phyloP scores from a whole-genome alignment of 2,113 vertebrate species.

The Lontra canadensis region DNA sequence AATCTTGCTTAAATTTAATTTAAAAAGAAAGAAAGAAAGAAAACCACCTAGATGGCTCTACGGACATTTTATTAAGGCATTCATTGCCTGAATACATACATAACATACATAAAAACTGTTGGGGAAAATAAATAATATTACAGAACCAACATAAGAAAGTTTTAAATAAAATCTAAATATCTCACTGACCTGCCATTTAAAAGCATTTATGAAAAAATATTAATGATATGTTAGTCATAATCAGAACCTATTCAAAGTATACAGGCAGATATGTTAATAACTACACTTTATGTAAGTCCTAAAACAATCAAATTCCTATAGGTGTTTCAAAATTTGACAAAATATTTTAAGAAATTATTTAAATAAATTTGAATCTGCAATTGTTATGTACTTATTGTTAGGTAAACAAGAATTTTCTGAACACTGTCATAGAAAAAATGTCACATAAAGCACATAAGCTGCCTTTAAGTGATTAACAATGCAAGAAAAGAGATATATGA shows the following conservation, averaged over 20 bases:
- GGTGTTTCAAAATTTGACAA: background rate
- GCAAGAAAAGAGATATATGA: background rate
- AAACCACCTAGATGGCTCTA: background rate
- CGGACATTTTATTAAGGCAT: constrained; percentile 32
- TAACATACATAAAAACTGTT: background rate
- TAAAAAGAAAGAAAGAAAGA: background rate
- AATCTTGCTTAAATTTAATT: constrained; percentile 32
- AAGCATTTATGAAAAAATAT: background rate
- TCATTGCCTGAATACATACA: background rate
- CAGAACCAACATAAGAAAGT: background rate
- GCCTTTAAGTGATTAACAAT: background rate
- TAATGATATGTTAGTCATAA: background rate
- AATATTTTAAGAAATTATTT: background rate
- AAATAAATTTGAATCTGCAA: background rate
- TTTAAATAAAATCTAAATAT: background rate
- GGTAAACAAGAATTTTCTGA: background rate
- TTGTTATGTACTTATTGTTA: background rate
- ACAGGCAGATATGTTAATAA: background rate
- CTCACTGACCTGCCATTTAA: background rate
- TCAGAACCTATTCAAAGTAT: background rate
- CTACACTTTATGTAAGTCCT: background rate
- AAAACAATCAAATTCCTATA: background rate
- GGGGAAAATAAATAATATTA: constrained; percentile 31
- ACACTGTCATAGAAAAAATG: background rate
- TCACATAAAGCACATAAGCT: background rate